A percentile compares a stretch with the other conserved stretches of the same genome.
phyloP scores from a whole-genome alignment of 2,113 vertebrate species.

The Panthera tigris region DNA sequence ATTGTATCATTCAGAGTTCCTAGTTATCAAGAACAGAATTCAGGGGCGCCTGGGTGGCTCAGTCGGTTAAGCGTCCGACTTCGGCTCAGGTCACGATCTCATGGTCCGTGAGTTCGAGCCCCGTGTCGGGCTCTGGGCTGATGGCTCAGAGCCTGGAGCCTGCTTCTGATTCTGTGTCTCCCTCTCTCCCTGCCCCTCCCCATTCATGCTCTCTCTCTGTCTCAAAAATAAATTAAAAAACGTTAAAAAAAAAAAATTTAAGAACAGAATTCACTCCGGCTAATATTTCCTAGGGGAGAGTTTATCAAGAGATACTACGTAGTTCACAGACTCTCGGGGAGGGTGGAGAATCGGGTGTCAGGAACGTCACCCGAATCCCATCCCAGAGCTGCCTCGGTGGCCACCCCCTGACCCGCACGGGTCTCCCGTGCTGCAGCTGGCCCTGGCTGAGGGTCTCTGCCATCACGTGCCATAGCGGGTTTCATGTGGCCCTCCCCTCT shows the following conservation, averaged over 20 bases:
- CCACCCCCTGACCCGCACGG: accelerated
- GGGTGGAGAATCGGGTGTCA: not conserved
- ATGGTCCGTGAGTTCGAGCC: too few relatives aligned
- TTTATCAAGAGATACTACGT: not conserved
- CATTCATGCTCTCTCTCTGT: too few relatives aligned
- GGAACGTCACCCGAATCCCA: not conserved
- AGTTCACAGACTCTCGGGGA: not conserved
- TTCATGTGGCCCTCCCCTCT: not conserved
- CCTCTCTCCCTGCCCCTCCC: too few relatives aligned
- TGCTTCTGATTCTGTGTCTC: too few relatives aligned
- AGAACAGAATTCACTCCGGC: not conserved
- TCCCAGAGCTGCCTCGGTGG: not conserved
- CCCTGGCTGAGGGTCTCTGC: not conserved
- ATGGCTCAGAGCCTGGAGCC: too few relatives aligned
- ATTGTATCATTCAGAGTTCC: not conserved
- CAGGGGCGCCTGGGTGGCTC: too few relatives aligned
- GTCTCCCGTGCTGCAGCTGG: not conserved
- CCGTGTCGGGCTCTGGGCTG: too few relatives aligned
- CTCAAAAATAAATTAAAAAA: too few relatives aligned
- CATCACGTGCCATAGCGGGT: not conserved
- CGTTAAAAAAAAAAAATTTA: too few relatives aligned
- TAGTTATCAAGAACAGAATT: not conserved
- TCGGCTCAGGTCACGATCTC: too few relatives aligned
- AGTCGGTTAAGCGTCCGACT: too few relatives aligned
- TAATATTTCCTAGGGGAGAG: not conserved